Conservation (phyloP, 2,888 invertebrate genomes). For the Archips crataeganus region DNA sequence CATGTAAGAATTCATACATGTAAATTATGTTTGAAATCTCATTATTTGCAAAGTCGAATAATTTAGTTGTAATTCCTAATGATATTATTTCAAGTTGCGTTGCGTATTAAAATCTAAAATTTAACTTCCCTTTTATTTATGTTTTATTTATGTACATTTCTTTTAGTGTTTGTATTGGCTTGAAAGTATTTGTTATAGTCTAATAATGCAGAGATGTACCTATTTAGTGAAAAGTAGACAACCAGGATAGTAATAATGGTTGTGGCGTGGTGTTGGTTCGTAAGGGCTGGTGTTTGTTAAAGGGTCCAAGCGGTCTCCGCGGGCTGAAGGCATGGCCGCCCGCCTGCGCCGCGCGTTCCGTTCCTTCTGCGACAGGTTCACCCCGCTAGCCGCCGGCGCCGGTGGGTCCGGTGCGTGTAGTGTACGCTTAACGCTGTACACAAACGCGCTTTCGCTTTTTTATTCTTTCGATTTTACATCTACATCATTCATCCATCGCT, state of each 20-base stretch:
- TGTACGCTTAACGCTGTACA: conserved; percentile 52
- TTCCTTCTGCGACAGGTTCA: conserved; percentile 61
- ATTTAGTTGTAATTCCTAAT: too few species aligned
- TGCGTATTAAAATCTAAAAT: neutral
- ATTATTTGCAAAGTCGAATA: too few species aligned
- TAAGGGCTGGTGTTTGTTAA: conserved; percentile 59
- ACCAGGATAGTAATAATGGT: conserved; percentile 4
- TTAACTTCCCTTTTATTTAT: too few species aligned
- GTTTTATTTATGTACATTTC: too few species aligned
- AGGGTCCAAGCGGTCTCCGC: conserved; percentile 52
- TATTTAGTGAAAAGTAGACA: neutral
- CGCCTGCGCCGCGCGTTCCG: conserved; percentile 76
- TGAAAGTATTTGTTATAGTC: too few species aligned
- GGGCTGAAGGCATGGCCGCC: conserved; percentile 57
- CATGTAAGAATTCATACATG: neutral
- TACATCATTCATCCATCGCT: neutral
- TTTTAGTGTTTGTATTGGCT: too few species aligned
- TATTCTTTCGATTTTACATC: neutral
- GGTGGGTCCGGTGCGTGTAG: conserved; percentile 61
- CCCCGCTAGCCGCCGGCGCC: conserved; percentile 53
- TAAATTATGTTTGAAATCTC: too few species aligned
- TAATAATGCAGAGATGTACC: neutral
- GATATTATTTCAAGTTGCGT: too few species aligned
- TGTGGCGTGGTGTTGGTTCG: conserved; percentile 10
- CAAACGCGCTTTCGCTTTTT: conserved; percentile 18